Evolutionary conservation across 2,888 invertebrate species (phyloP).

Genomic region (Brenthis daphne): DNA sequence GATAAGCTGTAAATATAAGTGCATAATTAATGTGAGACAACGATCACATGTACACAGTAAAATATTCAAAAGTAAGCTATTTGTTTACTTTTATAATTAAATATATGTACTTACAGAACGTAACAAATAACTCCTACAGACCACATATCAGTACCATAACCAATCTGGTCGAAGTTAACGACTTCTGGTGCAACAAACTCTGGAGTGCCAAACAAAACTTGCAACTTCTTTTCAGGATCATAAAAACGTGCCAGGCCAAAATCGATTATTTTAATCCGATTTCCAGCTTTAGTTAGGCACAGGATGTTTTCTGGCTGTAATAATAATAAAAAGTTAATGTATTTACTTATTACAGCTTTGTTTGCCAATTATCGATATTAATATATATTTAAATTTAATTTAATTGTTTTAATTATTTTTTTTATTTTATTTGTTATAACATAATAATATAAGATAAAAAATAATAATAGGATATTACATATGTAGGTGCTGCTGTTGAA

Average conservation of each 20-base stretch:
- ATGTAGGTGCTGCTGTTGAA: no score
- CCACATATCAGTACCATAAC: constrained; percentile 99
- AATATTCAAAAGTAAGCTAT: background rate
- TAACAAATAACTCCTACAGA: constrained; percentile 99
- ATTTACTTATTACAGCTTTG: no score
- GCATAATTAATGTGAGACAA: background rate
- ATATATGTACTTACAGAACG: constrained; percentile 91
- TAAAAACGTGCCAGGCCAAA: constrained; percentile 97
- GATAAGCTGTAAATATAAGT: constrained; percentile 85
- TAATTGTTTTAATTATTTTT: no score
- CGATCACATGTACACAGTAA: background rate
- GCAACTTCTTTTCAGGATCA: constrained; percentile 94
- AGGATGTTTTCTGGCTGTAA: constrained; percentile 98
- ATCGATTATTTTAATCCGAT: constrained; percentile 99
- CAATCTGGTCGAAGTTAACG: constrained; percentile 98
- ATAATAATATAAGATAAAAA: no score
- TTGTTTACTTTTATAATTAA: background rate
- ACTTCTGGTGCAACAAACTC: constrained; percentile 99
- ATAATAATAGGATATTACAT: no score
- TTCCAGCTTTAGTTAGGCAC: constrained; percentile 97
- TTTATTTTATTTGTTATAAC: no score
- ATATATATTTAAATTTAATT: no score
- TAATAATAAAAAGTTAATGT: no score
- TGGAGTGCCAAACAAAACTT: constrained; percentile 98
- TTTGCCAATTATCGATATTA: no score